Evolutionary conservation across 2,888 invertebrate genomes (phyloP), one percentile per base, ranked within the genome.

Genomic region (Plagodis dolabraria): DNA sequence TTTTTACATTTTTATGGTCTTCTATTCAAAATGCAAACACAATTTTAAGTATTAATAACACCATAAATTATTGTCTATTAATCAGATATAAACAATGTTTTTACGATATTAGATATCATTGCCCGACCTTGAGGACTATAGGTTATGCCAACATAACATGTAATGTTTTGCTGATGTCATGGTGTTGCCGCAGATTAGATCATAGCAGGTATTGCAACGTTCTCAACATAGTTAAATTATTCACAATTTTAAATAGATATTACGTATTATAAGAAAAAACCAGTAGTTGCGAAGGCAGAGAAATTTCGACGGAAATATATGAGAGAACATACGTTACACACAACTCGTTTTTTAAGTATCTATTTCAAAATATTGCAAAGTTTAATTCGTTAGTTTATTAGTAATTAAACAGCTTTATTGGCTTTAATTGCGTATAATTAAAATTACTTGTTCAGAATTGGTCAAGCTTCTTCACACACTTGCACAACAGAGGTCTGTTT

Each of bases 111-210:
- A 42, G 38, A 50, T 59, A 66, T 58, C 53, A 53, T 59, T 60
- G 61, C 50, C 55, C 60, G 64, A 64, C 66, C 66, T 68, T 68
- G 62, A 22, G 45, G 51, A 56, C 44, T 33, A 46, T 57, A 58
- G 55, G 35, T 53, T 47, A 8, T 42, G 10, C 43, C 43, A 52
- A 45, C 40, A 42, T 45, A 51, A 52, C 33, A 34, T 47, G 34
- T 36, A 45, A 48, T 53, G 52, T 52, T 57, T 56, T 34, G 56
- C 57, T 64, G 63, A 60, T 57, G 57, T 60, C 64, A 64, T 49
- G 57, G 54, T 12, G 22, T 64, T 62, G 62, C 59, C 22, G 22
- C 22, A 22, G 22, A 22, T 22, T 22, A 22, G 4, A 22, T 22
- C 22, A 22, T 22, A 22, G 22, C 4, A 22, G 22, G 22, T 12